These are phyloP conservation scores for Xenopus petersii DNA, from an alignment of 2,797 vertebrate genomes.

Conservation along the genomic window DNA sequence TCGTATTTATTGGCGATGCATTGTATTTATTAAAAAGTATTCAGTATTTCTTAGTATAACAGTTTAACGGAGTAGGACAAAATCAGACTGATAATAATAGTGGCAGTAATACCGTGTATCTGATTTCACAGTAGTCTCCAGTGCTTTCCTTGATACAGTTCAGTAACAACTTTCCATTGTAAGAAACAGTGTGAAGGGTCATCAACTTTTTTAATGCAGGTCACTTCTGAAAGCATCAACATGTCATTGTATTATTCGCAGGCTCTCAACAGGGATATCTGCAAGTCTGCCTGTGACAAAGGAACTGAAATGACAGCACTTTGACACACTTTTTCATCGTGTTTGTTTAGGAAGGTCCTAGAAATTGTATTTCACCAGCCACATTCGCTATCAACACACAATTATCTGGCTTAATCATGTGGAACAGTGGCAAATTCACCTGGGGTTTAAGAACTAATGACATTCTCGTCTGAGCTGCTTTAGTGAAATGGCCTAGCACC, in stretches of 20 bases:
- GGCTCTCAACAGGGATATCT: constrained; percentile 64
- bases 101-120: no score
- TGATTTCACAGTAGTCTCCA: no score
- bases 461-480: constrained; percentile 99
- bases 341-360: constrained; percentile 99
- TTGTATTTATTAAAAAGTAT: no score
- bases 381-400: constrained; percentile 99
- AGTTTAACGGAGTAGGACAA: no score
- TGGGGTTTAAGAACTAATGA: constrained; percentile 99
- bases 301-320: constrained; percentile 76
- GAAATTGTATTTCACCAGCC: constrained; percentile 99
- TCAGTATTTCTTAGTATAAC: no score
- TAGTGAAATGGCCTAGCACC: constrained; percentile 98
- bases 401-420: constrained; percentile 99
- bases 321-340: constrained; percentile 90
- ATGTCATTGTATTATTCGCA: constrained; percentile 58
- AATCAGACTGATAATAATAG: no score
- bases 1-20: no score
- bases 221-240: constrained; percentile 65
- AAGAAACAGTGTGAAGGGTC: constrained; percentile 18
- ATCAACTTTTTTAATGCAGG: constrained; percentile 56
- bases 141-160: no score
- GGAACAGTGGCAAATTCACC: constrained; percentile 99
- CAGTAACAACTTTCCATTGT: background rate
- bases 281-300: constrained; percentile 73